These are phyloP conservation scores for Cacajao melanocephalus DNA, from an alignment of 2,797 vertebrate genomes.

Conservation along the genomic window DNA sequence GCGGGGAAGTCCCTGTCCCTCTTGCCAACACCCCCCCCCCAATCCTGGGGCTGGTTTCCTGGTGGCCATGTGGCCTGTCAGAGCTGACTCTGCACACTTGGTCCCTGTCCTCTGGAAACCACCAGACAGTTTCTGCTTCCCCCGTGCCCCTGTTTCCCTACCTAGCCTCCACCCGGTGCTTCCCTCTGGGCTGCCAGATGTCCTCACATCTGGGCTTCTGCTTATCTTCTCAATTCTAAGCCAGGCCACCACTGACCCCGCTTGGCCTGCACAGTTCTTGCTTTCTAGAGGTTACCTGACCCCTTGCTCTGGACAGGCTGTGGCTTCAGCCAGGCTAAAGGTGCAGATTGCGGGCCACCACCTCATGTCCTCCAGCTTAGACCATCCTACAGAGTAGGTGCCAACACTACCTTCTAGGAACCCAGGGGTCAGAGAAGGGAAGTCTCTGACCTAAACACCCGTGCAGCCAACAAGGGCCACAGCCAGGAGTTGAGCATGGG, in stretches of 20 bases:
- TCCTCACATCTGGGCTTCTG: constrained; percentile 36
- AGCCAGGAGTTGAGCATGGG: not conserved
- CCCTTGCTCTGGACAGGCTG: not conserved
- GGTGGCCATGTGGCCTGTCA: constrained; percentile 1
- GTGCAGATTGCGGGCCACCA: not conserved
- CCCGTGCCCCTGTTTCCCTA: not conserved
- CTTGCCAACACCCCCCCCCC: constrained; percentile 59
- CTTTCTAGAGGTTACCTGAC: not conserved
- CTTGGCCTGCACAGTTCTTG: not conserved
- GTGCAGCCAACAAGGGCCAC: accelerated
- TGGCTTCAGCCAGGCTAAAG: not conserved
- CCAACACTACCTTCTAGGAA: not conserved
- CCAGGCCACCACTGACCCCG: not conserved
- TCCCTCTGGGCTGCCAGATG: not conserved
- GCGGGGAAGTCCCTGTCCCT: constrained; percentile 73
- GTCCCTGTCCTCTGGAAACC: constrained; percentile 62
- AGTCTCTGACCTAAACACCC: not conserved
- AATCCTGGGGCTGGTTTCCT: constrained; percentile 64
- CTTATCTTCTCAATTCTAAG: not conserved
- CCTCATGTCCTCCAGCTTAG: not conserved
- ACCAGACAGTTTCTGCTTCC: not conserved
- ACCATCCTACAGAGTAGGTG: not conserved
- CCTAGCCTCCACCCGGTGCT: not conserved
- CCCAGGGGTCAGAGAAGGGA: not conserved
- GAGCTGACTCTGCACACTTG: not conserved